phyloP scores from a whole-genome alignment of 1,140 invertebrate species.

The Laodelphax striatellus region DNA sequence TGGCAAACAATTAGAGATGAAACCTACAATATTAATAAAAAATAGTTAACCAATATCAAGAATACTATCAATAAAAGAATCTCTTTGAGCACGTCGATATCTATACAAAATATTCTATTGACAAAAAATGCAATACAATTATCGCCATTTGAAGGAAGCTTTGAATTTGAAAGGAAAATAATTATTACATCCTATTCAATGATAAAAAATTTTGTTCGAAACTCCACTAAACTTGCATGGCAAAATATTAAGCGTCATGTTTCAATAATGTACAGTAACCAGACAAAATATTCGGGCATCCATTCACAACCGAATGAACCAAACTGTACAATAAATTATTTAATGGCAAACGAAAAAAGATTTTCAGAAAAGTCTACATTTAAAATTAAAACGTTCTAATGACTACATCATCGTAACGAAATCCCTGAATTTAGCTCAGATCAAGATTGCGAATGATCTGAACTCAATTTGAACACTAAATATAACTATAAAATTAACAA shows the following conservation, averaged over 20 bases:
- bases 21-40: no score
- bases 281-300: neutral
- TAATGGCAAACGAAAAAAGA: neutral
- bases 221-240: neutral
- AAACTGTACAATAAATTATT: neutral
- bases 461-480: neutral
- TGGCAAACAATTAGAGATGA: no score
- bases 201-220: neutral
- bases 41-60: no score
- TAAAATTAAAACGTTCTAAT: neutral
- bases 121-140: no score
- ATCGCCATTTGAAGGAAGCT: no score
- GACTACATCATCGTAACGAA: neutral
- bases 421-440: neutral
- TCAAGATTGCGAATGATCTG: neutral
- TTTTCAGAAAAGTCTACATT: neutral
- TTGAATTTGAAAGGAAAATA: no score
- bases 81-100: no score
- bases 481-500: neutral
- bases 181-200: no score
- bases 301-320: no score
- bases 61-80: no score
- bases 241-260: slow-evolving; percentile 1
- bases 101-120: no score
- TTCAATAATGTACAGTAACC: neutral